Evolutionary conservation across 2,113 vertebrate genomes (phyloP).

Genomic region (Polypterus senegalus): DNA sequence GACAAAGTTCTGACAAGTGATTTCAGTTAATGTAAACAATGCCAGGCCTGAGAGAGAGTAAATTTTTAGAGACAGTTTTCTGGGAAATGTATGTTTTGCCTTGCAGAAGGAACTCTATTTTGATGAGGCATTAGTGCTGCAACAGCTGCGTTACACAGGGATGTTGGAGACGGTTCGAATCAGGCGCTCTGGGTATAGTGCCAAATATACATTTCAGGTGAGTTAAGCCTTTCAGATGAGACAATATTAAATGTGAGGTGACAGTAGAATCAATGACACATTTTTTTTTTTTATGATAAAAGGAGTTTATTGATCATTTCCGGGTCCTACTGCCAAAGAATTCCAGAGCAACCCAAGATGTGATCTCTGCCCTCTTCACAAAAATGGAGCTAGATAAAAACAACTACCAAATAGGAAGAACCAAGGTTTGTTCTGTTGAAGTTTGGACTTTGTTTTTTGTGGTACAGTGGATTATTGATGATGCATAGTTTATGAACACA

Average conservation of each 20-base stretch:
- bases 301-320: slow-evolving; percentile 90
- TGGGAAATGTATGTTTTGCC: slow-evolving; percentile 12
- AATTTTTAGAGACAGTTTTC: too few relatives aligned
- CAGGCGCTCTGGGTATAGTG: slow-evolving; percentile 86
- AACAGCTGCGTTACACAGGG: slow-evolving; percentile 91
- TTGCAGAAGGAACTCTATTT: slow-evolving; percentile 81
- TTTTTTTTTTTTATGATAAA: slow-evolving; percentile 5
- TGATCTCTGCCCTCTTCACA: slow-evolving; percentile 60
- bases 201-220: slow-evolving; percentile 95
- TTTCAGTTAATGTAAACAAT: too few relatives aligned
- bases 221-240: not conserved
- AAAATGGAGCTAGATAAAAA: slow-evolving; percentile 63
- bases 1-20: too few relatives aligned
- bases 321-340: slow-evolving; percentile 78
- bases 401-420: slow-evolving; percentile 87
- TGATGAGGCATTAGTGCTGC: slow-evolving; percentile 78
- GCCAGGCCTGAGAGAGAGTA: too few relatives aligned
- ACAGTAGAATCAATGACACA: not conserved
- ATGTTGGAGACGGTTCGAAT: slow-evolving; percentile 96
- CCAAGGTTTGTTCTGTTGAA: slow-evolving; percentile 58
- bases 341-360: slow-evolving; percentile 51
- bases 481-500: not conserved
- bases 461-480: not conserved
- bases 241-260: not conserved
- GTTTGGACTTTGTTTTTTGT: slow-evolving; percentile 1